Evolutionary conservation across 2,888 invertebrate genomes (phyloP).

Genomic region (Parnassius glacialis): DNA sequence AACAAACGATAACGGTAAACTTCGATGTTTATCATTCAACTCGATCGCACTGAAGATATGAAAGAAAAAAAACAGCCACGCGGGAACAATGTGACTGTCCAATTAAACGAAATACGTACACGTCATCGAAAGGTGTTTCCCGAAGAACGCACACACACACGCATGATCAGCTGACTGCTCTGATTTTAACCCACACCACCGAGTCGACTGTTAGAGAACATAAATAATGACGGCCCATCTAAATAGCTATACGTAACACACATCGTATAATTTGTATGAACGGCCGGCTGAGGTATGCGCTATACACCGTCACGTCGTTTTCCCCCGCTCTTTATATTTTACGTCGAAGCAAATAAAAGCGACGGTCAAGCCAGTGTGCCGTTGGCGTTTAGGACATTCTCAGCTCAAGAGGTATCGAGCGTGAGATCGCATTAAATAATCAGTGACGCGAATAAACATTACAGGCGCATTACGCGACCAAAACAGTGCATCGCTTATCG

Average conservation of each 20-base stretch:
- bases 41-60: constrained; percentile 25
- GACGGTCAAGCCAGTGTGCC: constrained; percentile 45
- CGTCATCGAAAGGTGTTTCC: constrained; percentile 82
- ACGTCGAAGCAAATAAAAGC: constrained; percentile 61
- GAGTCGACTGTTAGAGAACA: constrained; percentile 76
- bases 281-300: constrained; percentile 68
- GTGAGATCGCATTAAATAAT: constrained; percentile 75
- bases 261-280: constrained; percentile 78
- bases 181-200: constrained; percentile 79
- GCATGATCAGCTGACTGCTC: constrained; percentile 79
- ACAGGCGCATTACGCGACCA: constrained; percentile 51
- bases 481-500: constrained; percentile 42
- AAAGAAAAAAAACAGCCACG: constrained; percentile 49
- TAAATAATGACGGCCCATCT: constrained; percentile 81
- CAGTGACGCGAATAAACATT: constrained; percentile 60
- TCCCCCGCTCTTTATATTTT: constrained; percentile 65
- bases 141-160: constrained; percentile 71
- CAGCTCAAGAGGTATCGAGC: constrained; percentile 37
- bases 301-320: constrained; percentile 64
- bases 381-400: constrained; percentile 60
- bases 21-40: constrained; percentile 19
- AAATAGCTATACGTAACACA: constrained; percentile 77
- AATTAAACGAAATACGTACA: constrained; percentile 78
- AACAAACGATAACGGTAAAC: constrained; percentile 17
- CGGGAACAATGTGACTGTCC: constrained; percentile 77